Evolutionary conservation across 2,888 invertebrate genomes (phyloP).

Genomic region (Quadroppia sp.): DNA sequence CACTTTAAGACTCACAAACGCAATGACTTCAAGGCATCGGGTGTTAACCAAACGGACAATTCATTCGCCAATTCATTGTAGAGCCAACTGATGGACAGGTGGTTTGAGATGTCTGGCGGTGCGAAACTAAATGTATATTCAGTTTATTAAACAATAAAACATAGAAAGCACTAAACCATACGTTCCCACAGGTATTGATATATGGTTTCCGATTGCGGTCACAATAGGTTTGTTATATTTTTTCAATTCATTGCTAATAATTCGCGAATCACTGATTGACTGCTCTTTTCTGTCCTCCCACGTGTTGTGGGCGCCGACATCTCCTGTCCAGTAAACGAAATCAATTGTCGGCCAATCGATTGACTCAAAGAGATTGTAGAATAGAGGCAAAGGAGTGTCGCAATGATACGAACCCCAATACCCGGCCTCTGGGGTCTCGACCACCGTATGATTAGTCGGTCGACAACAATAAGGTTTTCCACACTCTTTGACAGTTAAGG

Average conservation of each 20-base stretch:
- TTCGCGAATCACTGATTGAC: constrained; percentile 34
- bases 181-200: constrained; percentile 52
- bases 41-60: constrained; percentile 67
- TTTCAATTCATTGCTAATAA: constrained; percentile 42
- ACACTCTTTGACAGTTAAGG: constrained; percentile 80
- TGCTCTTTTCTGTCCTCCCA: constrained; percentile 44
- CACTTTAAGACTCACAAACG: constrained; percentile 46
- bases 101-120: constrained; percentile 52
- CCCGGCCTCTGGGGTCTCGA: constrained; percentile 63
- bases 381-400: constrained; percentile 85
- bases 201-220: constrained; percentile 64
- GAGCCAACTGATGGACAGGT: constrained; percentile 58
- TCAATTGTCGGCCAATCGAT: constrained; percentile 50
- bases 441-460: constrained; percentile 67
- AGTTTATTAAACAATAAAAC: background rate
- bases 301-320: constrained; percentile 56
- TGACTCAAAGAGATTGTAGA: constrained; percentile 79
- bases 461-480: constrained; percentile 86
- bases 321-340: constrained; percentile 57
- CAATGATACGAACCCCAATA: constrained; percentile 96
- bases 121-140: constrained; percentile 52
- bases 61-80: constrained; percentile 67
- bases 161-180: background rate
- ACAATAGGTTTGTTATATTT: constrained; percentile 42
- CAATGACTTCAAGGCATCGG: constrained; percentile 61